Conservation (phyloP, 2,797 vertebrate genomes). For the Prionace glauca region DNA sequence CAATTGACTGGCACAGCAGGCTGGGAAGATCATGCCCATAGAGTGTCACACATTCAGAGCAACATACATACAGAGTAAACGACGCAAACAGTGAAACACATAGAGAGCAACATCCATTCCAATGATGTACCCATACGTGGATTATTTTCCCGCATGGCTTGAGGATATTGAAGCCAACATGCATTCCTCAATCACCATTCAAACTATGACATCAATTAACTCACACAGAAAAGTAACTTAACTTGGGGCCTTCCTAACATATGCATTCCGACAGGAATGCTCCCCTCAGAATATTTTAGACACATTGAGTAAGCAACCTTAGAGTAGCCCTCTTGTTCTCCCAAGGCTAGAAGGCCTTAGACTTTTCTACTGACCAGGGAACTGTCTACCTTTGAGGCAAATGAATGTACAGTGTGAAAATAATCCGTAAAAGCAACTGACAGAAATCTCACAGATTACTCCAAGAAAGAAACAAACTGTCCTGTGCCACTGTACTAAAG, state of each 20-base stretch:
- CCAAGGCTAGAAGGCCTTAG: not conserved
- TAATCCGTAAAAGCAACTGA: not conserved
- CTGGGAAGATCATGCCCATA: too few relatives aligned
- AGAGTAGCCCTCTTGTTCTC: not conserved
- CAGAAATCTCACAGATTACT: not conserved
- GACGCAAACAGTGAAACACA: too few relatives aligned
- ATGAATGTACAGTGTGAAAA: not conserved
- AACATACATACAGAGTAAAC: too few relatives aligned
- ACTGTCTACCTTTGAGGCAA: not conserved
- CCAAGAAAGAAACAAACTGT: not conserved
- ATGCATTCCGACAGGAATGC: not conserved
- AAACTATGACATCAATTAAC: not conserved
- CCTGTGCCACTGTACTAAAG: not conserved
- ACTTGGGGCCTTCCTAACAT: not conserved
- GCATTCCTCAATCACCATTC: not conserved
- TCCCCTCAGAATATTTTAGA: not conserved
- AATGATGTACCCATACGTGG: not conserved
- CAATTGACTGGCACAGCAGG: too few relatives aligned
- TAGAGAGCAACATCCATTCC: too few relatives aligned
- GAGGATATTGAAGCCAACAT: not conserved
- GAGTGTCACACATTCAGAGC: too few relatives aligned
- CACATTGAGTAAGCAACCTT: not conserved
- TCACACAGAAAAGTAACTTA: not conserved
- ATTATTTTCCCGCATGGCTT: not conserved
- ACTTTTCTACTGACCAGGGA: not conserved